Conservation (phyloP, 1,140 invertebrate genomes). For the Kradibia gibbosae region DNA sequence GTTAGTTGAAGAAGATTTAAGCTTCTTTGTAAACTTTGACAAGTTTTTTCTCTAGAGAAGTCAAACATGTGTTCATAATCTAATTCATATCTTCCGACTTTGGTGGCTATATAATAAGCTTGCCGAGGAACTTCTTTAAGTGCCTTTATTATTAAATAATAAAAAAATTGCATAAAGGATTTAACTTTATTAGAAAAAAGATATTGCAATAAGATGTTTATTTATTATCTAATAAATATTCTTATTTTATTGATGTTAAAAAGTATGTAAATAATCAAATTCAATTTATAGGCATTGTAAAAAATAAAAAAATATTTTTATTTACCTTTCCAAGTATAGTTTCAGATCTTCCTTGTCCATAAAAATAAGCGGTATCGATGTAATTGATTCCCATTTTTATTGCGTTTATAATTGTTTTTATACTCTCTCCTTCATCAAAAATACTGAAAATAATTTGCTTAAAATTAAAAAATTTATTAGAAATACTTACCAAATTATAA, state of each 20-base stretch:
- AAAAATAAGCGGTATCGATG: constrained; percentile 93
- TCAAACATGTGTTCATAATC: constrained; percentile 88
- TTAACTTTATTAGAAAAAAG: not conserved
- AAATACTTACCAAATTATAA: not conserved
- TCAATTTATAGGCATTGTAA: not conserved
- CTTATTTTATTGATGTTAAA: too few relatives aligned
- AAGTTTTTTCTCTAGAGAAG: constrained; percentile 84
- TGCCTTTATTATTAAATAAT: constrained; percentile 74
- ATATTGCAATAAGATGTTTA: too few relatives aligned
- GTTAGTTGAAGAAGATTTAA: constrained; percentile 82
- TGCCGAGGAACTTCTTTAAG: constrained; percentile 84
- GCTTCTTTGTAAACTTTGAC: constrained; percentile 84
- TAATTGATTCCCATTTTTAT: constrained; percentile 90
- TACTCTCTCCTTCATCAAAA: constrained; percentile 77
- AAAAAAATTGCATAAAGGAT: constrained; percentile 8
- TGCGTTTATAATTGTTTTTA: constrained; percentile 79
- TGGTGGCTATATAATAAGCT: constrained; percentile 93
- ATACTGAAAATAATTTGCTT: constrained; percentile 63
- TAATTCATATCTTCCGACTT: constrained; percentile 88
- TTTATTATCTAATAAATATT: too few relatives aligned
- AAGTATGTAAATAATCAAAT: not conserved
- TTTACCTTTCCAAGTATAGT: constrained; percentile 84
- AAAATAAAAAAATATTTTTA: not conserved
- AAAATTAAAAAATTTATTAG: not conserved
- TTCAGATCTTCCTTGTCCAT: constrained; percentile 90